These are phyloP conservation scores for Petromus typicus DNA, from an alignment of 2,113 vertebrate species.

Conservation along the genomic window DNA sequence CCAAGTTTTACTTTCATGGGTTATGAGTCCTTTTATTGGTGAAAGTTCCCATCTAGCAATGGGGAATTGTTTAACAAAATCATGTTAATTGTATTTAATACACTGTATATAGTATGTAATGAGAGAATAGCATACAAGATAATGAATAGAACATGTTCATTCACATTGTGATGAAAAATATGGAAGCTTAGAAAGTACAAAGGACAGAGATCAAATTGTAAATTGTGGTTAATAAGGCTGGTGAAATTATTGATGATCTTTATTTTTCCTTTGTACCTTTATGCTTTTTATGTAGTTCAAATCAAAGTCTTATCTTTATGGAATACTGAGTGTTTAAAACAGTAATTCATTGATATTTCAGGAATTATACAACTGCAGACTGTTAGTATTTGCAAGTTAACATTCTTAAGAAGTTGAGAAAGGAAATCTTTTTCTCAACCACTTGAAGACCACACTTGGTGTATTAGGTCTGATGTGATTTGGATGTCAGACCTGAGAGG, in stretches of 20 bases:
- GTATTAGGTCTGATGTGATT: not conserved
- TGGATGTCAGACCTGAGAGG: not conserved
- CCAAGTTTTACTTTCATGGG: not conserved
- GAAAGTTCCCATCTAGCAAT: not conserved
- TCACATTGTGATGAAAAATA: not conserved
- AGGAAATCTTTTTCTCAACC: not conserved
- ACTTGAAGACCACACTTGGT: not conserved
- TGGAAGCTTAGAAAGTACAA: not conserved
- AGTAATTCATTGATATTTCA: slow-evolving; percentile 29
- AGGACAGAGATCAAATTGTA: not conserved
- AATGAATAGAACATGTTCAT: not conserved
- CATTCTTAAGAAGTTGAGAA: slow-evolving; percentile 35
- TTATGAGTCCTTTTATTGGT: slow-evolving; percentile 8
- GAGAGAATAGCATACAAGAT: not conserved
- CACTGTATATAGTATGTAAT: not conserved
- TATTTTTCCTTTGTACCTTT: slow-evolving; percentile 11
- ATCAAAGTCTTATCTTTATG: not conserved
- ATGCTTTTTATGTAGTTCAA: not conserved
- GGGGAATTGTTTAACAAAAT: not conserved
- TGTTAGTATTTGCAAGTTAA: slow-evolving; percentile 31
- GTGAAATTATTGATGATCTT: not conserved
- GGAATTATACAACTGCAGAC: not conserved
- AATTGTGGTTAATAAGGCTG: not conserved
- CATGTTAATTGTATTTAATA: not conserved
- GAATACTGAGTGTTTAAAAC: slow-evolving; percentile 33